Evolutionary conservation across 2,888 invertebrate genomes (phyloP), one percentile per base, ranked within the genome.

Genomic region (Diploptera punctata): DNA sequence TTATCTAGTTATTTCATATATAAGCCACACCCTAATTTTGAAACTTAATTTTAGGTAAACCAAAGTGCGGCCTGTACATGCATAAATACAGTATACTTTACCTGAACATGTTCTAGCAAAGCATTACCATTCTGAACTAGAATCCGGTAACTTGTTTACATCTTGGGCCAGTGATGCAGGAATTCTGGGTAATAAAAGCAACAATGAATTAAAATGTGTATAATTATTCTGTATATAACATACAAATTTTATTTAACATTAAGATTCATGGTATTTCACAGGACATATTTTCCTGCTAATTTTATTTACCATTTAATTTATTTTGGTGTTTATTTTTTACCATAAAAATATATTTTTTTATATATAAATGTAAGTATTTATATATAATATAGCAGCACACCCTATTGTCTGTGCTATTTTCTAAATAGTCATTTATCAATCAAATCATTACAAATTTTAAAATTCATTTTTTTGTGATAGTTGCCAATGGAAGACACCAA

Each of bases 171-270:
- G n/a, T n/a, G n/a, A n/a, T n/a, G n/a, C n/a, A n/a, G n/a, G n/a
- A n/a, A n/a, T n/a, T n/a, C n/a, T n/a, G n/a, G n/a, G n/a, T n/a
- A n/a, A 21, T 52, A 52, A 52, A 4, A 1, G 43, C 16, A 43
- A 16, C 21, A 62, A 18, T 62, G 43, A 61, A 43, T 62, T 62
- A 38, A 62, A 62, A 62, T 62, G 13, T 43, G 33, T 62, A 62
- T 62, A 62, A 52, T 52, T 38, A 62, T 61, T 31, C 33, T 33
- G 61, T 61, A 61, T 62, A 62, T 43, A 62, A 62, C 62, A 62
- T 62, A 62, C 38, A 62, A 62, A 62, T 43, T 33, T 43, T 13
- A 43, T 38, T 33, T 33, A 61, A 61, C 61, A 61, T 33, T 61
- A 33, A 26, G 60, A 29, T 31, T 29, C 29, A 31, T 60, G n/a